Evolutionary conservation across 2,888 invertebrate genomes (phyloP).

Genomic region (Gymnosoma rotundatum): DNA sequence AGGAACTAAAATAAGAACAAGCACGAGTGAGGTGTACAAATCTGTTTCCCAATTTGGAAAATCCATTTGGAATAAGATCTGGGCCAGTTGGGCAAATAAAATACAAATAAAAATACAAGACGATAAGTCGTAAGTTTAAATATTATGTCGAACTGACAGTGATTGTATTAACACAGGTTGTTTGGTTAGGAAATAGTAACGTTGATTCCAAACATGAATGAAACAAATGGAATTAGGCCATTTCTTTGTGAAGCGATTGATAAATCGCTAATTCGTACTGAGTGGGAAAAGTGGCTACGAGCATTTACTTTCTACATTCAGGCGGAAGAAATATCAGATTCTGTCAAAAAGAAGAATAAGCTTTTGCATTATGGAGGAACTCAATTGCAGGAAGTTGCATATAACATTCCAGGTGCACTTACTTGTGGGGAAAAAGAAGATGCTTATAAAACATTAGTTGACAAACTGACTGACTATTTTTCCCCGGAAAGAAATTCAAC

Average conservation of each 20-base stretch:
- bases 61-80: conserved; percentile 43
- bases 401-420: conserved; percentile 3
- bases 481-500: neutral
- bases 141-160: conserved; percentile 14
- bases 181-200: conserved; percentile 14
- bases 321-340: conserved; percentile 4
- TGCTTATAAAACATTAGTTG: neutral
- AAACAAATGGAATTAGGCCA: conserved; percentile 7
- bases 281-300: neutral
- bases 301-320: conserved; percentile 5
- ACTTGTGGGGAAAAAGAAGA: conserved; percentile 7
- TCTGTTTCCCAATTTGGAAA: conserved; percentile 35
- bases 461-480: neutral
- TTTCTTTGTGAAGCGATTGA: conserved; percentile 7
- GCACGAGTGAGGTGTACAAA: conserved; percentile 40
- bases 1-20: conserved; percentile 36
- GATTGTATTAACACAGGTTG: conserved; percentile 12
- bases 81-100: conserved; percentile 39
- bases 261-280: conserved; percentile 7
- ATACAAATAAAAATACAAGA: conserved; percentile 20
- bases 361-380: too few relatives aligned
- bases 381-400: neutral
- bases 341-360: neutral
- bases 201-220: conserved; percentile 25
- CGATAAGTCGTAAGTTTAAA: conserved; percentile 17